These are phyloP conservation scores for Halisarca cf. caerulea DNA, from an alignment of 37 sponge, comb jelly and placozoan genomes.

Conservation along the genomic window DNA sequence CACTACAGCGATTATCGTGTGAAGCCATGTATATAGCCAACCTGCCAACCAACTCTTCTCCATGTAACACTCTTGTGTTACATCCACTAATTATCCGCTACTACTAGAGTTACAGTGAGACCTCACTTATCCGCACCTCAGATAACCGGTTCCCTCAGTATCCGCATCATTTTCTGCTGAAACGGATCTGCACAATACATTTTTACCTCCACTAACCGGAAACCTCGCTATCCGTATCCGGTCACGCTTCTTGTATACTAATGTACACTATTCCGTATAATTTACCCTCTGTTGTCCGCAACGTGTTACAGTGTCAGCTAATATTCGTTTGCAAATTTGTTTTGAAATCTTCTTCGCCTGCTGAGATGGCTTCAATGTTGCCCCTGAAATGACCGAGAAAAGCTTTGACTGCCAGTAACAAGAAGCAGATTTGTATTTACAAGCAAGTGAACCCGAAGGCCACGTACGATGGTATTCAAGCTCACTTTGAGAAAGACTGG, in stretches of 20 bases:
- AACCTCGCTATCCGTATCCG: conserved; percentile 26
- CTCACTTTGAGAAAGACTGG: conserved; percentile 30
- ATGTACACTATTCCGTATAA: conserved; percentile 23
- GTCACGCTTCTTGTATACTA: conserved; percentile 21
- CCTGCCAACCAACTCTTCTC: no score
- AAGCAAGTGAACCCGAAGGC: conserved; percentile 21
- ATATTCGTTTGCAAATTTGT: not conserved
- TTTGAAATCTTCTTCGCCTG: no score
- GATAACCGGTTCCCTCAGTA: conserved; percentile 31
- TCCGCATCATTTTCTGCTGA: conserved; percentile 29
- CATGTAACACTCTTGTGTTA: no score
- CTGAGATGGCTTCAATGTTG: conserved; percentile 8
- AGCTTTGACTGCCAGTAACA: conserved; percentile 10
- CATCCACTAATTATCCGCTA: no score
- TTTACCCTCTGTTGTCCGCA: not conserved
- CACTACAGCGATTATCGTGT: no score
- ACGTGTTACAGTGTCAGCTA: not conserved
- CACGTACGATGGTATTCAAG: conserved; percentile 24
- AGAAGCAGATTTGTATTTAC: conserved; percentile 13
- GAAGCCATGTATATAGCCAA: no score
- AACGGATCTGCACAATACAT: conserved; percentile 25
- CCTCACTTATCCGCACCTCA: conserved; percentile 21
- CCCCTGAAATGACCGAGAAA: conserved; percentile 11
- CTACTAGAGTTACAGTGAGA: not conserved
- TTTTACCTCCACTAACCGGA: conserved; percentile 31